Evolutionary conservation across 2,113 vertebrate genomes (phyloP).

Genomic region (Colossoma macropomum): DNA sequence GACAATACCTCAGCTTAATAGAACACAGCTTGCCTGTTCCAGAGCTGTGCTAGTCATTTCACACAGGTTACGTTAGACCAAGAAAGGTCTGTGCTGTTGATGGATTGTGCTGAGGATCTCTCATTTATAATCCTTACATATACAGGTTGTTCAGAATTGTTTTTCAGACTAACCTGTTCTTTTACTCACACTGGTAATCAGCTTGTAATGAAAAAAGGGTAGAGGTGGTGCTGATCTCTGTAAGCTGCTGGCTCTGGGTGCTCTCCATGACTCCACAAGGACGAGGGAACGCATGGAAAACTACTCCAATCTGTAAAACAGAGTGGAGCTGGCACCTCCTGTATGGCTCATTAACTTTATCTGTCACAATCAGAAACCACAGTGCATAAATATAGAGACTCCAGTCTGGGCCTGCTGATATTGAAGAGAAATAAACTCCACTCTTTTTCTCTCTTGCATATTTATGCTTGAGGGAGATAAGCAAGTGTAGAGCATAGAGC

Average conservation of each 20-base stretch:
- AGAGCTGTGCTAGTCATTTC: background rate
- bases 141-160: background rate
- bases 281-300: conserved; percentile 48
- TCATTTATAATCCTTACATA: conserved; percentile 16
- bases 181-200: background rate
- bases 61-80: background rate
- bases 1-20: background rate
- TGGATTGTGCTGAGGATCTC: background rate
- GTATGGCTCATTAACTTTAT: conserved; percentile 62
- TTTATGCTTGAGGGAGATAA: background rate
- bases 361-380: conserved; percentile 53
- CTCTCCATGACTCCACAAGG: conserved; percentile 52
- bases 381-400: conserved; percentile 42
- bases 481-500: background rate
- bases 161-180: background rate
- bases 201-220: background rate
- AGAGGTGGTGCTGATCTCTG: conserved; percentile 4
- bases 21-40: background rate
- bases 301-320: conserved; percentile 57
- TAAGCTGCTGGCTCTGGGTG: conserved; percentile 15
- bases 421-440: conserved; percentile 24
- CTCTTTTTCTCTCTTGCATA: background rate
- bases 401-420: conserved; percentile 32
- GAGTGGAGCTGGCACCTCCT: conserved; percentile 54
- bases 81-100: background rate